A percentile compares a stretch with the other conserved stretches of the same genome.
phyloP scores from a whole-genome alignment of 2,797 vertebrate genomes.

The Streptopelia turtur region DNA sequence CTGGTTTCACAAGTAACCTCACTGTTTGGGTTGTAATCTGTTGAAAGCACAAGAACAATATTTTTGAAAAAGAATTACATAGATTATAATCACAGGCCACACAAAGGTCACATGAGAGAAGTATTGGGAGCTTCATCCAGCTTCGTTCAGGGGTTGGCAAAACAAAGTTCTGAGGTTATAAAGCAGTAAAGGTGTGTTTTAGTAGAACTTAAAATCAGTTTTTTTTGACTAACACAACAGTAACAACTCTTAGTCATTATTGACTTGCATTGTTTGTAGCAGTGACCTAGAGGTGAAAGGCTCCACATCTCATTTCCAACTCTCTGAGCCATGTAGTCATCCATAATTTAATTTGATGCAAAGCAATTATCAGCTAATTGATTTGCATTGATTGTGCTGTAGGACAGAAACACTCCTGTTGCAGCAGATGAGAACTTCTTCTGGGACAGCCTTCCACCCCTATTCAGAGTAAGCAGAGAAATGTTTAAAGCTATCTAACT shows the following conservation, averaged over 20 bases:
- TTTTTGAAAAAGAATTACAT: neutral
- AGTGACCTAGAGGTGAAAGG: slow-evolving; percentile 59
- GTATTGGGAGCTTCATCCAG: neutral
- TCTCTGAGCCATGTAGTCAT: slow-evolving; percentile 17
- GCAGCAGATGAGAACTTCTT: slow-evolving; percentile 16
- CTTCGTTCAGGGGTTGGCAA: neutral
- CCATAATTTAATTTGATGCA: slow-evolving; percentile 68
- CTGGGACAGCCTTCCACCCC: neutral
- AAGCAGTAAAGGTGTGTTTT: slow-evolving; percentile 27
- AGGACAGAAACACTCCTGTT: slow-evolving; percentile 58
- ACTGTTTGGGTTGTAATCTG: neutral
- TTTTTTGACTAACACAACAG: slow-evolving; percentile 46
- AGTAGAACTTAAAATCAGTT: slow-evolving; percentile 17
- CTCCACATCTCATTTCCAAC: slow-evolving; percentile 63
- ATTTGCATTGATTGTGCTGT: slow-evolving; percentile 68
- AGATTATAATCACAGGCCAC: neutral
- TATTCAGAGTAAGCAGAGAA: neutral
- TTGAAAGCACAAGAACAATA: neutral
- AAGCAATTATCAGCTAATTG: slow-evolving; percentile 70
- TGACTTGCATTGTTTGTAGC: slow-evolving; percentile 62
- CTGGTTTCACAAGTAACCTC: neutral
- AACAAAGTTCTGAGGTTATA: slow-evolving; percentile 6
- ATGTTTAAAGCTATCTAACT: neutral
- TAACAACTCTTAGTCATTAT: slow-evolving; percentile 51
- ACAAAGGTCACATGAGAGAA: neutral